phyloP scores from a whole-genome alignment of 1,140 invertebrate species.

The Ceratitis capitata region DNA sequence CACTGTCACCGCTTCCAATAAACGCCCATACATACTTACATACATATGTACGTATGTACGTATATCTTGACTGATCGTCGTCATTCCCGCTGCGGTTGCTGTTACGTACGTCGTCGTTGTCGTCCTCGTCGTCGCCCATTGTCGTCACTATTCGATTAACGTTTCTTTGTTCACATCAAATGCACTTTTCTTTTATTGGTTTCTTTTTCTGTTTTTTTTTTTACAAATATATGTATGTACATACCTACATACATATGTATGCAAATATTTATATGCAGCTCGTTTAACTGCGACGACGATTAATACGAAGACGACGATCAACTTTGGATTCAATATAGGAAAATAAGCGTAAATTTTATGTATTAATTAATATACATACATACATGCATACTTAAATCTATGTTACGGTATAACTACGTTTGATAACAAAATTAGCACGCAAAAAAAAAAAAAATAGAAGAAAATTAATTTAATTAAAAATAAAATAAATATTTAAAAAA shows the following conservation, averaged over 20 bases:
- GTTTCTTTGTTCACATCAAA: conserved; percentile 9
- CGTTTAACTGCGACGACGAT: conserved; percentile 2
- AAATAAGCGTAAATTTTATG: conserved; percentile 20
- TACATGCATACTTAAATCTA: no score
- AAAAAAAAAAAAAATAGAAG: neutral
- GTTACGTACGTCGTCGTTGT: neutral
- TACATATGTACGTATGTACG: neutral
- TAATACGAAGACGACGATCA: conserved; percentile 19
- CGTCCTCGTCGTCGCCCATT: conserved; percentile 3
- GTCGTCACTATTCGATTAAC: conserved; percentile 9
- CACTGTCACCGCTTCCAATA: neutral
- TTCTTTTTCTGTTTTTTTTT: neutral
- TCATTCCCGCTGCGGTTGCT: conserved; percentile 10
- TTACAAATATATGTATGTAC: neutral
- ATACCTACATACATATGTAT: neutral
- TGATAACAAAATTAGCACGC: conserved; percentile 3
- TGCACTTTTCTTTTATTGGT: neutral
- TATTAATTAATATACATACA: neutral
- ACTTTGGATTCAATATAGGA: conserved; percentile 31
- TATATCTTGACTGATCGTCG: neutral
- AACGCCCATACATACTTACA: neutral
- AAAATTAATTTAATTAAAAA: neutral
- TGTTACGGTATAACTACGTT: neutral
- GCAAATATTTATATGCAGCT: neutral
- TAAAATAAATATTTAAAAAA: no score